These are phyloP conservation scores for Falco punctatus DNA, from an alignment of 2,113 vertebrate genomes.

Conservation along the genomic window DNA sequence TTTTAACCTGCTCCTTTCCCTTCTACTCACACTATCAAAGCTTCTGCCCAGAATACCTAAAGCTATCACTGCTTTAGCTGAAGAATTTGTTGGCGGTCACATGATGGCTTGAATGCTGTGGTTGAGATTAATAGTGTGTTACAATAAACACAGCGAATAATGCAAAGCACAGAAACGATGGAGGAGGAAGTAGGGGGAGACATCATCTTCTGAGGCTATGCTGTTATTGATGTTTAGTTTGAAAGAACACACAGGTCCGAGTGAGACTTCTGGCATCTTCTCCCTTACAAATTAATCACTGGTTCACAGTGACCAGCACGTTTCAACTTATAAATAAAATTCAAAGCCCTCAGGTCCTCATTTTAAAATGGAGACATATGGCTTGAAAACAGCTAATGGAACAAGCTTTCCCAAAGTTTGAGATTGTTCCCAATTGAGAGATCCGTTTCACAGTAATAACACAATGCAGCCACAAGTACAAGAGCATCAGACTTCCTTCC, in stretches of 20 bases:
- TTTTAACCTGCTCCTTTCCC: not conserved
- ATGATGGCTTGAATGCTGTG: conserved; percentile 32
- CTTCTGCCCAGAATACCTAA: not conserved
- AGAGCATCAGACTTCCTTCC: conserved; percentile 32
- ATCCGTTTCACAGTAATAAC: conserved; percentile 51
- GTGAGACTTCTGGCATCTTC: conserved; percentile 39
- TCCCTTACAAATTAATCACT: conserved; percentile 41
- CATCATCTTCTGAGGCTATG: not conserved
- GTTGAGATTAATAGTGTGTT: conserved; percentile 55
- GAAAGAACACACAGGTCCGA: conserved; percentile 22
- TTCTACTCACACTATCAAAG: not conserved
- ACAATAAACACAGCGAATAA: conserved; percentile 60
- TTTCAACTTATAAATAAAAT: conserved; percentile 62
- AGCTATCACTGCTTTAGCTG: not conserved
- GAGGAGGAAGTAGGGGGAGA: conserved; percentile 14
- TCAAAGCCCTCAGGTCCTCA: conserved; percentile 37
- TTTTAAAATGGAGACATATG: conserved; percentile 43
- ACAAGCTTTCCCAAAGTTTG: conserved; percentile 11
- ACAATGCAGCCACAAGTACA: not conserved
- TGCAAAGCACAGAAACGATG: conserved; percentile 20
- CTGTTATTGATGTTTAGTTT: conserved; percentile 51
- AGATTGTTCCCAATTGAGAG: conserved; percentile 51
- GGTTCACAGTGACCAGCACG: conserved; percentile 19
- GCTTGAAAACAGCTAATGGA: conserved; percentile 39
- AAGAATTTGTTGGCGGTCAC: conserved; percentile 17